Percentiles rank a stretch among this genome's conserved stretches.
Evolutionary conservation across 2,113 vertebrate genomes (phyloP).

Genomic region (Vicugna pacos): DNA sequence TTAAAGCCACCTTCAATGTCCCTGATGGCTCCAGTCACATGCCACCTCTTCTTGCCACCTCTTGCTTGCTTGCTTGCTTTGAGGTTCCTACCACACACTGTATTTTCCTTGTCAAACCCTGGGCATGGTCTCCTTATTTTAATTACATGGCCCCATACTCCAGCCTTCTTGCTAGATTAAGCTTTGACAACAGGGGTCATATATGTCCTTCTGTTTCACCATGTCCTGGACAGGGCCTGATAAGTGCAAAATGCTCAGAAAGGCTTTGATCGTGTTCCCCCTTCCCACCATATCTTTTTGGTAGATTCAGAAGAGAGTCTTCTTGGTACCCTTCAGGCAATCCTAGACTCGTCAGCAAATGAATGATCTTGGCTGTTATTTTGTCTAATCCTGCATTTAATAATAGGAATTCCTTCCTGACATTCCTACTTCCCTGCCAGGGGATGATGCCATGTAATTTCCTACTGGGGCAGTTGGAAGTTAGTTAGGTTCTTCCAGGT

Average conservation of each 20-base stretch:
- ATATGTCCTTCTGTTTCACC: neutral
- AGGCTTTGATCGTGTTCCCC: neutral
- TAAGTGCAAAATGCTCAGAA: constrained; percentile 18
- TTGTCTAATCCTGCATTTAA: neutral
- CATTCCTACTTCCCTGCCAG: neutral
- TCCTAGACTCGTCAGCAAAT: neutral
- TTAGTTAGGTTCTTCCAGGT: neutral
- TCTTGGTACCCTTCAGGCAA: neutral
- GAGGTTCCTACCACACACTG: neutral
- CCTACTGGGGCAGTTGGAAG: neutral
- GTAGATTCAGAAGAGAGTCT: neutral
- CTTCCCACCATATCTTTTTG: neutral
- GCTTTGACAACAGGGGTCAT: neutral
- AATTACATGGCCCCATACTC: neutral
- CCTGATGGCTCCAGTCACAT: neutral
- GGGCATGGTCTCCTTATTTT: neutral
- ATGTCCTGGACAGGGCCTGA: neutral
- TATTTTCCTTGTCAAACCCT: constrained; percentile 28
- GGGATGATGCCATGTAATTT: constrained; percentile 14
- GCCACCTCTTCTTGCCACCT: neutral
- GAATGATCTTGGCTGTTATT: constrained; percentile 13
- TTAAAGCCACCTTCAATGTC: neutral
- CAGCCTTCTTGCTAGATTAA: neutral
- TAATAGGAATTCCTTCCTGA: constrained; percentile 25
- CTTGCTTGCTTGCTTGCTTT: neutral